phyloP scores from a whole-genome alignment of 2,888 invertebrate genomes.

The Cheilosia variabilis region DNA sequence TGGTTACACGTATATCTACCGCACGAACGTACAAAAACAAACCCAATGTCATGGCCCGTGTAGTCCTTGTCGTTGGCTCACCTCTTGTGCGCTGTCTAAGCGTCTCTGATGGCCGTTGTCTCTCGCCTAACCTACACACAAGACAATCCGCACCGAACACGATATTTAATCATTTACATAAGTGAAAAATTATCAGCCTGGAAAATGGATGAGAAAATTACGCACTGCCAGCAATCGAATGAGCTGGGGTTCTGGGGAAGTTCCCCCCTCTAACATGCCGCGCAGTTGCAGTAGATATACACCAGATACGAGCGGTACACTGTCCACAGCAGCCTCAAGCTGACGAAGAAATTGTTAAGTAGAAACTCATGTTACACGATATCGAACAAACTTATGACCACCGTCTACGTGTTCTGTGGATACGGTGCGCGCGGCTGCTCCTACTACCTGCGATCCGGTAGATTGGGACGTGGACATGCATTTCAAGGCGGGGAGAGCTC shows the following conservation, averaged over 20 bases:
- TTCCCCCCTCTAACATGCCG: constrained; percentile 46
- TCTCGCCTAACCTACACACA: constrained; percentile 68
- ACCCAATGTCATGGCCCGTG: constrained; percentile 48
- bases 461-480: constrained; percentile 68
- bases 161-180: constrained; percentile 76
- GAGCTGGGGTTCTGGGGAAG: constrained; percentile 51
- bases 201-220: constrained; percentile 75
- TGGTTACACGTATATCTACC: constrained; percentile 9
- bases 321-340: constrained; percentile 59
- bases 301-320: constrained; percentile 67
- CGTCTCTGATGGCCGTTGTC: background rate
- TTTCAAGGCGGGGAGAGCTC: constrained; percentile 40
- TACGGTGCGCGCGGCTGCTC: constrained; percentile 64
- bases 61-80: constrained; percentile 34
- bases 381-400: constrained; percentile 80
- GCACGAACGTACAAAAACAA: background rate
- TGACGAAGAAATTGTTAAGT: constrained; percentile 78
- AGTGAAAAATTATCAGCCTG: constrained; percentile 75
- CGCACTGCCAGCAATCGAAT: constrained; percentile 56
- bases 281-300: constrained; percentile 66
- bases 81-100: constrained; percentile 43
- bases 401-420: constrained; percentile 77
- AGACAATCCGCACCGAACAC: constrained; percentile 74
- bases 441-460: constrained; percentile 70
- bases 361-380: constrained; percentile 81